Evolutionary conservation across 2,113 vertebrate species (phyloP).

Genomic region (Caranx ignobilis): DNA sequence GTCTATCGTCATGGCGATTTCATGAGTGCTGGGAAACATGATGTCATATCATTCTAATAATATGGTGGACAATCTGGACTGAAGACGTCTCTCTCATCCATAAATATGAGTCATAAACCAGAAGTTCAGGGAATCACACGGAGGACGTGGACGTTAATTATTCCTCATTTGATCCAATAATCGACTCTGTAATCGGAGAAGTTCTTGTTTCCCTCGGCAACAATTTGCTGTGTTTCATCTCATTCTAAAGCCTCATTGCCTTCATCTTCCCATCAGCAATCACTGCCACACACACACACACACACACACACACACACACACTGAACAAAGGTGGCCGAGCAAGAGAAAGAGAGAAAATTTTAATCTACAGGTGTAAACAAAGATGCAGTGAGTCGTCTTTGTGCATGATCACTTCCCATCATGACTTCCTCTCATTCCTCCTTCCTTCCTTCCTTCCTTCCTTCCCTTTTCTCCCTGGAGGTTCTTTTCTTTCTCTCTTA

Average conservation of each 20-base stretch:
- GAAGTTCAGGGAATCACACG: background rate
- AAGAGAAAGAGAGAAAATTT: background rate
- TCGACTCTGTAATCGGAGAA: background rate
- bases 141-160: background rate
- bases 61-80: too few relatives aligned
- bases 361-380: conserved; percentile 15
- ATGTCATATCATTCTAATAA: too few relatives aligned
- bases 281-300: background rate
- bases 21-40: too few relatives aligned
- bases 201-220: background rate
- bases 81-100: background rate
- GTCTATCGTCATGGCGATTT: too few relatives aligned
- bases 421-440: fast-evolving
- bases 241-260: conserved; percentile 29
- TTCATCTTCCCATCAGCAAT: conserved; percentile 5
- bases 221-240: conserved; percentile 25
- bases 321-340: background rate
- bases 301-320: conserved; percentile 19
- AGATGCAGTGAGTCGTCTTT: conserved; percentile 26
- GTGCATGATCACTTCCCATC: conserved; percentile 22
- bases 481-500: background rate
- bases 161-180: background rate
- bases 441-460: background rate
- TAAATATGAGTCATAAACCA: background rate
- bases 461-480: background rate